Evolutionary conservation across 2,113 vertebrate species (phyloP).

Genomic region (Lepisosteus oculatus): DNA sequence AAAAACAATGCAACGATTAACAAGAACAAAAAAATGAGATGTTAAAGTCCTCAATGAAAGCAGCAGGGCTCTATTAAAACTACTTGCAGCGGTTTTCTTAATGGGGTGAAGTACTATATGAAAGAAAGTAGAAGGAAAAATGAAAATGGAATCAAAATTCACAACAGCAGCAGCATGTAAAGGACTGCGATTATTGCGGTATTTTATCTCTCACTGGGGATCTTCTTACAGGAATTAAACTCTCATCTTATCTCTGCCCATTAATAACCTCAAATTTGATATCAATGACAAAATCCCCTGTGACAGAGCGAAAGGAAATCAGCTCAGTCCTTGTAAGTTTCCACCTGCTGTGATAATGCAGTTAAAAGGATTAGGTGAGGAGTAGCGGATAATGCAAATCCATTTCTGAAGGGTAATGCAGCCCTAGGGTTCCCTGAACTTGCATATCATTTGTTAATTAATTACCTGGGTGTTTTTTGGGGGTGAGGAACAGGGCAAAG

Average conservation of each 20-base stretch:
- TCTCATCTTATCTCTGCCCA: constrained; percentile 14
- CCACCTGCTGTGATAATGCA: constrained; percentile 23
- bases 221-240: constrained; percentile 7
- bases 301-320: constrained; percentile 6
- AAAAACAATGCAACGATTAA: too few relatives aligned
- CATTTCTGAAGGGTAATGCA: background rate
- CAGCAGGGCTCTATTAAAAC: too few relatives aligned
- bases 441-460: constrained; percentile 1
- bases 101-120: too few relatives aligned
- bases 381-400: background rate
- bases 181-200: background rate
- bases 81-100: too few relatives aligned
- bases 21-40: too few relatives aligned
- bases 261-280: constrained; percentile 6
- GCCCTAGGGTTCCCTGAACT: background rate
- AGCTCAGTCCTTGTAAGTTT: background rate
- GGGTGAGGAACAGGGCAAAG: background rate
- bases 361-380: constrained; percentile 20
- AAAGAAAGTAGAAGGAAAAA: background rate
- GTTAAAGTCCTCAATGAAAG: too few relatives aligned
- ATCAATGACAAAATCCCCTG: constrained; percentile 15
- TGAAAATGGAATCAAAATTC: background rate
- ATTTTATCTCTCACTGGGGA: background rate
- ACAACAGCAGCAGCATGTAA: background rate
- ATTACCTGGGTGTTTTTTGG: background rate